These are phyloP conservation scores for Caenorhabditis sp. DNA, from an alignment of 2,888 invertebrate genomes.

Conservation along the genomic window DNA sequence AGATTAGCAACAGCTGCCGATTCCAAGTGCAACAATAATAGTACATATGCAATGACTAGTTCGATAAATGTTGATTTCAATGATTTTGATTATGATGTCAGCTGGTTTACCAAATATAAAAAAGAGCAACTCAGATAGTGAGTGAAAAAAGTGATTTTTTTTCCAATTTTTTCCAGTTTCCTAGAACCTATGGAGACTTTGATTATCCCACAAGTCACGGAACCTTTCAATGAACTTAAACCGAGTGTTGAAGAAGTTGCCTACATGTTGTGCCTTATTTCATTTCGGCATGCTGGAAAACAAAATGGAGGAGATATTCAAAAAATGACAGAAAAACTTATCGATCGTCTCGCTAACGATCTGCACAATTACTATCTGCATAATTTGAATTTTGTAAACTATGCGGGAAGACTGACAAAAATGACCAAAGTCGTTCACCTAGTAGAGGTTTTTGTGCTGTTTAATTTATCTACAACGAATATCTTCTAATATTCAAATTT, in stretches of 20 bases:
- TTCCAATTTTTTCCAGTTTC: neutral
- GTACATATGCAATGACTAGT: neutral
- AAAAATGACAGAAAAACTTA: neutral
- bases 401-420: neutral
- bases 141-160: neutral
- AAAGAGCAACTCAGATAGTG: conserved; percentile 8
- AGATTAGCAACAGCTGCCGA: conserved; percentile 14
- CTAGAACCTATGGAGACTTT: conserved; percentile 3
- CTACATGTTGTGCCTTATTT: conserved; percentile 3
- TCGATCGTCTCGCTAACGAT: neutral
- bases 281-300: neutral
- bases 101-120: conserved; percentile 12
- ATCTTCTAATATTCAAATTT: too few species aligned
- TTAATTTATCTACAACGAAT: too few species aligned
- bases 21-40: neutral
- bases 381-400: neutral
- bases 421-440: neutral
- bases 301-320: neutral
- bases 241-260: conserved; percentile 5
- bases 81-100: neutral
- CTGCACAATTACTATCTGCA: conserved; percentile 4
- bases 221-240: neutral
- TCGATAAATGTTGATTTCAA: neutral
- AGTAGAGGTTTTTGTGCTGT: conserved; percentile 1
- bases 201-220: neutral